A percentile compares a stretch with the other conserved stretches of the same genome.
phyloP scores from a whole-genome alignment of 2,797 vertebrate genomes.

The Sarcoramphus papa region DNA sequence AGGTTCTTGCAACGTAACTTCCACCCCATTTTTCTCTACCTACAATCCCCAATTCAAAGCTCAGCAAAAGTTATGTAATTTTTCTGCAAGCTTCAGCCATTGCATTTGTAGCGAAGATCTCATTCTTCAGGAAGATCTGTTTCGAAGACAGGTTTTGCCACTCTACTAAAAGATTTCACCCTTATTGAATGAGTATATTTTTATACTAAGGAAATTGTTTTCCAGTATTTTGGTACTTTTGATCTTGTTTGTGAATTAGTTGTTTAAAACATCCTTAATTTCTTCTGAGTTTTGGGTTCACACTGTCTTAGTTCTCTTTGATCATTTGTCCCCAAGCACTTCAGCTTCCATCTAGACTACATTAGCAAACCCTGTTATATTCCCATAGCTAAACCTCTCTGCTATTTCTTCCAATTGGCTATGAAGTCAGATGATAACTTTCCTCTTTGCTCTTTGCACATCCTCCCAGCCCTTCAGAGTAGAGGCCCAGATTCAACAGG shows the following conservation, averaged over 20 bases:
- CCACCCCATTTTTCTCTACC: neutral
- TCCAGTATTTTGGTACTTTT: neutral
- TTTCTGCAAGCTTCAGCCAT: neutral
- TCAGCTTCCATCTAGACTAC: neutral
- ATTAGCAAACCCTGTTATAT: neutral
- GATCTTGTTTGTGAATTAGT: neutral
- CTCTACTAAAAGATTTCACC: neutral
- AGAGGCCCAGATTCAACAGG: neutral
- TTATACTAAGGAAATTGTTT: neutral
- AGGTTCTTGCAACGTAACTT: neutral
- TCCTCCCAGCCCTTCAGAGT: neutral
- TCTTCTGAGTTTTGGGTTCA: neutral
- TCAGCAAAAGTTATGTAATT: neutral
- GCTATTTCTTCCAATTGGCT: neutral
- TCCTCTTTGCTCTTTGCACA: neutral
- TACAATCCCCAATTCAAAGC: neutral
- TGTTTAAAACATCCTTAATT: neutral
- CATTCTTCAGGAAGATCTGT: neutral
- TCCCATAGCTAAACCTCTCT: neutral
- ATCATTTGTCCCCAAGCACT: neutral
- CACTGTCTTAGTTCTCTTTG: neutral
- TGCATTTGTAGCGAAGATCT: neutral
- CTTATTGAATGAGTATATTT: neutral
- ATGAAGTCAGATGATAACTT: neutral
- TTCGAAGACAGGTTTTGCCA: neutral